Percentiles rank a stretch among this genome's conserved stretches.
These are phyloP conservation scores for Plebejus argus DNA, from an alignment of 2,888 invertebrate genomes.

Conservation along the genomic window DNA sequence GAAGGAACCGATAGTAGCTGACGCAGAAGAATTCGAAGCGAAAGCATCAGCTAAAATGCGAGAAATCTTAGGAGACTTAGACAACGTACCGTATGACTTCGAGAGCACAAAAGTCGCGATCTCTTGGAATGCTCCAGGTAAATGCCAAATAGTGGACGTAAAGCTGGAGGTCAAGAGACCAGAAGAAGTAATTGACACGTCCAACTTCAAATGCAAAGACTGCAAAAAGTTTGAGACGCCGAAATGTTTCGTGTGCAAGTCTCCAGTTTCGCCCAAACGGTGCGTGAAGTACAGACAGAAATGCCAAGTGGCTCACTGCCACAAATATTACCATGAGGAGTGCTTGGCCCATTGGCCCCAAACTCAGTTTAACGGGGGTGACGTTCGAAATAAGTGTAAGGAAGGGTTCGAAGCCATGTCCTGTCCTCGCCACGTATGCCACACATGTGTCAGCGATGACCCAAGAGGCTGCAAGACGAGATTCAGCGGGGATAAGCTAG, in stretches of 20 bases:
- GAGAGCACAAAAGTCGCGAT: conserved; percentile 63
- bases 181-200: conserved; percentile 52
- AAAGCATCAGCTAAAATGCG: conserved; percentile 78
- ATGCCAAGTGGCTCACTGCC: conserved; percentile 85
- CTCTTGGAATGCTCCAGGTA: conserved; percentile 65
- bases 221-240: conserved; percentile 82
- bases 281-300: conserved; percentile 71
- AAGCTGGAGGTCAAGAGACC: conserved; percentile 53
- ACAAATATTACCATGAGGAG: conserved; percentile 86
- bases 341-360: conserved; percentile 92
- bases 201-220: conserved; percentile 80
- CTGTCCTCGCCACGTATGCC: conserved; percentile 92
- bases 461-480: conserved; percentile 84
- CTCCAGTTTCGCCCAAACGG: conserved; percentile 60
- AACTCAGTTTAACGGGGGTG: conserved; percentile 79
- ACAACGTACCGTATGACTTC: conserved; percentile 61
- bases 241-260: conserved; percentile 84
- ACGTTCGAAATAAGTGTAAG: conserved; percentile 62
- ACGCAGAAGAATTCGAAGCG: conserved; percentile 69
- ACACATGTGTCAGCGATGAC: conserved; percentile 91
- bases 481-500: conserved; percentile 83
- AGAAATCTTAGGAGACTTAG: conserved; percentile 64
- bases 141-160: conserved; percentile 69
- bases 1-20: conserved; percentile 52
- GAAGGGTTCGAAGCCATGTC: conserved; percentile 78